Evolutionary conservation across 2,113 vertebrate genomes (phyloP), one percentile per base, ranked within the genome.

Genomic region (Ranitomeya variabilis): DNA sequence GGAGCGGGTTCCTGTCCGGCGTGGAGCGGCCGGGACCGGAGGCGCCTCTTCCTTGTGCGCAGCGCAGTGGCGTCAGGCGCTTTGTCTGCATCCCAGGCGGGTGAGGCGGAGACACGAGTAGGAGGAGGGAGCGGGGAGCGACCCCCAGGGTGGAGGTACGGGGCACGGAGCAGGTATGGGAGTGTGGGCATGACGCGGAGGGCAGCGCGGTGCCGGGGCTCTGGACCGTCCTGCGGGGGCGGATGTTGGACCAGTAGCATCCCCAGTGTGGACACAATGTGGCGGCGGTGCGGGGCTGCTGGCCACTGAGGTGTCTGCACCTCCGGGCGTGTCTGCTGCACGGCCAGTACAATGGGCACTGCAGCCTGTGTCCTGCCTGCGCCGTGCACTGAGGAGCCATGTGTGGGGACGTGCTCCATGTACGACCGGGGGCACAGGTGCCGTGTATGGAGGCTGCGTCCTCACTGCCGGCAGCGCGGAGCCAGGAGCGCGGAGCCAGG

Each of bases 131-230:
- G 89, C 73, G 90, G 84, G 91, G 86, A 66, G 86, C 57, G 79
- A 90, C 74, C 15, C 91, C 83, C 74, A 84, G 88, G 89, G 91
- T 90, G 80, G 91, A 90, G 82, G 91, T 87, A 66, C 67, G 86
- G 77, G 80, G 85, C 67, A 54, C 86, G 77, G 59, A 66, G 67
- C 69, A 83, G 79, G 78, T 81, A 87, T 60, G 80, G 76, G 78
- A 37, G 45, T 82, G 80, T 82, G 80, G 51, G 69, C 81, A 83
- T 69, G n/a, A 67, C 80, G n/a, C 0, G 18, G 71, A 19, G 80
- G 80, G 80, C 57, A 66, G 60, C 57, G 7, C 18, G 45, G 13
- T 21, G 10, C 26, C 80, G 19, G 80, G 2, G 59, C 21, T 15
- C 16, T 6, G 69, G 4, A 31, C 16, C 10, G 16, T 21, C 21